Base-by-base conservation (phyloP, 2,113 vertebrate species). In the Chaetops frenatus region DNA sequence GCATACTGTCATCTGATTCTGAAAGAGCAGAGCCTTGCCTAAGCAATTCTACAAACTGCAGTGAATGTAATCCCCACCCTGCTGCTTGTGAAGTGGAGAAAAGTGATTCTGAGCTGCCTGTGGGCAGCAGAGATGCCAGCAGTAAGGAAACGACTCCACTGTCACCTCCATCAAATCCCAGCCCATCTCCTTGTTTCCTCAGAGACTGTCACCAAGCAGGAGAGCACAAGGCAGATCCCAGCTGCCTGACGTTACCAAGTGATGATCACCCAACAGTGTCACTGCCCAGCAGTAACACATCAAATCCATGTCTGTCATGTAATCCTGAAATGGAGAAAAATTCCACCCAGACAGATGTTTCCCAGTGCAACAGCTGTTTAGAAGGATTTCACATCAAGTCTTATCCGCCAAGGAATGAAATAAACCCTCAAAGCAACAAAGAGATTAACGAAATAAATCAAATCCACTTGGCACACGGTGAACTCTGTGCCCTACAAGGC, bases 401-500 rank as follows among this genome's bases (percentile, higher is more conserved):
- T 87, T 61, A 83, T 53, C 91, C 86, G 12, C 96, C 95, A 70
- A 97, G 74, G 93, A 97, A 58, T 36, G 97, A 97, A 94, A 91
- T 77, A 73, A 92, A 94, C 66, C 57, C 90, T 23, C 96, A 95
- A 62, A 88, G 47, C 70, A 86, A 81, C 91, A 88, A 94, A 91
- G 96, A 97, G 86, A 94, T 90, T 72, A 95, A 95, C 1, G 86
- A 95, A 69, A 92, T 96, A 62, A 97, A 95, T 95, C 97, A 97
- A 87, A 95, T 97, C 40, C 97, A 98, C 71, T 95, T 97, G 89
- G 97, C 97, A 42, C 95, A 73, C 35, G 96, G 96, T 0, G 97
- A 98, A 58, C 95, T 98, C 70, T 97, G 95, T n/a, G 97, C 98
- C 79, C 98, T 99, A 60, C 98, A 99, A 92, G 98, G 98, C 80